Conservation (phyloP, 1,140 invertebrate species). For the Drosophila nigrodunni region DNA sequence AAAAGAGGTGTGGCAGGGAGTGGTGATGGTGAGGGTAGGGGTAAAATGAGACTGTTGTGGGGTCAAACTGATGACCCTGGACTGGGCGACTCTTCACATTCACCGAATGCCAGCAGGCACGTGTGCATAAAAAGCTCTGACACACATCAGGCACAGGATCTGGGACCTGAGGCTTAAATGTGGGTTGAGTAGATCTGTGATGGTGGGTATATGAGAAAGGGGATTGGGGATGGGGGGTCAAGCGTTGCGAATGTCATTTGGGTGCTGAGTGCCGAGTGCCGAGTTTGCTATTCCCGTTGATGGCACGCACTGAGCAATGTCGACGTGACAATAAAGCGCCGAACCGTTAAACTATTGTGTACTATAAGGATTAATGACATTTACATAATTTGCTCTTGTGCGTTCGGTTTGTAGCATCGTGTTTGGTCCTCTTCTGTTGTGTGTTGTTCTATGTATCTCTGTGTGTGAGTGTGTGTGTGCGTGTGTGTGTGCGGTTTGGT, state of each 20-base stretch:
- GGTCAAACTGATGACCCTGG: slow-evolving; percentile 26
- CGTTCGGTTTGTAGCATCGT: background rate
- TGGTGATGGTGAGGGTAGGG: background rate
- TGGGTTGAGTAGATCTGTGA: slow-evolving; percentile 2
- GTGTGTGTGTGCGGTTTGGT: slow-evolving; percentile 26
- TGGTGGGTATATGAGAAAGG: too few species aligned
- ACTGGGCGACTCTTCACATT: slow-evolving; percentile 9
- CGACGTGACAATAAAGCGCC: slow-evolving; percentile 80
- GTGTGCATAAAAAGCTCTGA: slow-evolving; percentile 68
- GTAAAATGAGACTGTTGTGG: background rate
- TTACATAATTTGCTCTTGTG: slow-evolving; percentile 76
- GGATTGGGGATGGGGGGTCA: background rate
- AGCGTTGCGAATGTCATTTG: slow-evolving; percentile 44
- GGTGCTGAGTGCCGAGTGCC: slow-evolving; percentile 28
- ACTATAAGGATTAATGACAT: slow-evolving; percentile 81
- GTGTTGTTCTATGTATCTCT: background rate
- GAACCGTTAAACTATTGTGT: slow-evolving; percentile 81
- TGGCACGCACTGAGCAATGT: slow-evolving; percentile 36
- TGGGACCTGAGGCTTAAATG: slow-evolving; percentile 25
- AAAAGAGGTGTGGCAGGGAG: background rate
- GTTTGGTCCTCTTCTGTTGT: background rate
- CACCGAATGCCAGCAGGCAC: slow-evolving; percentile 61
- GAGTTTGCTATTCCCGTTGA: slow-evolving; percentile 63
- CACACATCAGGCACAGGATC: slow-evolving; percentile 32
- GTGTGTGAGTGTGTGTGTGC: slow-evolving; percentile 28